A percentile compares a stretch with the other conserved stretches of the same genome.
These are phyloP conservation scores for Parazoanthus atlanticus DNA, from an alignment of 92 coral and sea anemone species.

Conservation along the genomic window DNA sequence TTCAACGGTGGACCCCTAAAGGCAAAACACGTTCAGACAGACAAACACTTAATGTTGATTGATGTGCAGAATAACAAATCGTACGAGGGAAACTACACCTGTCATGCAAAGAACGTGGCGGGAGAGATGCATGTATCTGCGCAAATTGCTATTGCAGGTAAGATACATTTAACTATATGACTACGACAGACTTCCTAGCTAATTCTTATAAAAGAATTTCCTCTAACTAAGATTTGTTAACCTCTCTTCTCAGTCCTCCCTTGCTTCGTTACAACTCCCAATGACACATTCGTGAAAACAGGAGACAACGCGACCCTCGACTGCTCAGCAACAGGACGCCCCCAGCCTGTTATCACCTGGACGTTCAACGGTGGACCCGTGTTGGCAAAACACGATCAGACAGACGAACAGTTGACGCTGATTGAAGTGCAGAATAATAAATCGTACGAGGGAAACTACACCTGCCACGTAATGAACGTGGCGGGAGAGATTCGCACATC, in stretches of 20 bases:
- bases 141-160: too few relatives aligned
- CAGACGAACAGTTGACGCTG: background rate
- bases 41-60: background rate
- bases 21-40: background rate
- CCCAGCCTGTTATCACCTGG: background rate
- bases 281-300: too few relatives aligned
- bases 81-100: too few relatives aligned
- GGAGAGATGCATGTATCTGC: too few relatives aligned
- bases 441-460: conserved; percentile 5
- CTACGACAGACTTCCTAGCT: too few relatives aligned
- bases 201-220: too few relatives aligned
- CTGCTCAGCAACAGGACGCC: background rate
- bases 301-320: too few relatives aligned
- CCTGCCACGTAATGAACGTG: background rate
- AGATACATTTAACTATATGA: too few relatives aligned
- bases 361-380: background rate
- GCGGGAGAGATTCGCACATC: background rate
- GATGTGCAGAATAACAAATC: background rate
- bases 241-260: too few relatives aligned
- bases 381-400: background rate
- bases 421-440: background rate
- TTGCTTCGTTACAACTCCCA: too few relatives aligned
- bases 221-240: too few relatives aligned
- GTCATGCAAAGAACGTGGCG: too few relatives aligned
- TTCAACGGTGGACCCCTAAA: background rate